Evolutionary conservation across 2,113 vertebrate species (phyloP), one percentile per base, ranked within the genome.

Genomic region (Mola mola): DNA sequence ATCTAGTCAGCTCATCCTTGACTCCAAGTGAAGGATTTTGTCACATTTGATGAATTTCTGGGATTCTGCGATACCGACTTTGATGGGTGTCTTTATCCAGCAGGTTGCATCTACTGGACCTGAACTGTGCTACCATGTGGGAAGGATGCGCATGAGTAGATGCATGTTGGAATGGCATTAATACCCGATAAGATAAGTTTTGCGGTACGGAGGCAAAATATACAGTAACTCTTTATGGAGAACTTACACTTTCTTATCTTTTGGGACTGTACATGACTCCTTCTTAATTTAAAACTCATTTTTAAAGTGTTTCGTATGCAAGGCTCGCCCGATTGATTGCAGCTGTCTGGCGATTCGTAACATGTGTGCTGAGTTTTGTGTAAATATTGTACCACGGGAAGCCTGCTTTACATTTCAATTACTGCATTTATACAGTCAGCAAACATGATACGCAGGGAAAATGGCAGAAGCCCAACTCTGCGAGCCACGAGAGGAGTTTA

Each of bases 351-450:
- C 70, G 83, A 92, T 79, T 55, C 44, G 4, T 72, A 81, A 86
- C 89, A 91, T 67, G 84, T 92, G 90, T 82, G 72, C 74, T 63
- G 61, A 57, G 70, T 61, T 82, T 81, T 82, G 86, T 88, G 77
- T 88, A 90, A 89, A 89, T 85, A 88, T 87, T 89, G 78, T 75
- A 75, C 76, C 79, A 69, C 48, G 40, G 66, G 83, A 80, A 77
- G 72, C 80, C 81, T 81, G 83, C 82, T 88, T 89, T 83, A 87
- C 78, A 81, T 87, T 90, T 85, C 83, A 88, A 77, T 87, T 89
- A 79, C 83, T 82, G 57, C 70, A 74, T 87, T 83, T 83, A 82
- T 82, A 75, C 69, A 86, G 79, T 83, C 85, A 62, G 83, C 81
- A 72, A 86, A 86, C 82, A 82, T 24, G 61, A 83, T 85, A 78